Conservation (phyloP, 2,888 invertebrate species). For the Vannuccia rotundouncinata region DNA sequence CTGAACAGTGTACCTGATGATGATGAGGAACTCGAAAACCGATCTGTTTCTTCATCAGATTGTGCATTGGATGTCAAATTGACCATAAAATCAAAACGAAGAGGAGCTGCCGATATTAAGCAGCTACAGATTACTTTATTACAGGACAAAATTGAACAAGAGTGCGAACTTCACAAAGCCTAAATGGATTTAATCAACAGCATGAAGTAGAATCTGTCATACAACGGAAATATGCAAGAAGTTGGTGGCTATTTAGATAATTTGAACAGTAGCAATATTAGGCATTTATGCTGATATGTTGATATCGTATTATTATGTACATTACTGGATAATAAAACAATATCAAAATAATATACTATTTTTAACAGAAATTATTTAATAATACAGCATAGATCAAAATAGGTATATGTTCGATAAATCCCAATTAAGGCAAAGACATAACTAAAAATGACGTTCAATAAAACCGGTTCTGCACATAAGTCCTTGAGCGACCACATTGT, state of each 20-base stretch:
- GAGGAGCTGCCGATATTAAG: slow-evolving; percentile 17
- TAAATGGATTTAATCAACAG: slow-evolving; percentile 27
- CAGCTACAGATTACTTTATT: slow-evolving; percentile 16
- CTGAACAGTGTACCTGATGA: not conserved
- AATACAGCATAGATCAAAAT: slow-evolving; percentile 11
- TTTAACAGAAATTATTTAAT: slow-evolving; percentile 2
- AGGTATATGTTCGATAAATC: slow-evolving; percentile 10
- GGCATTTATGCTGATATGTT: slow-evolving; percentile 18
- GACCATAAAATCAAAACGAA: slow-evolving; percentile 18
- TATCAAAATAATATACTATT: not conserved
- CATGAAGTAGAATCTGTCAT: not conserved
- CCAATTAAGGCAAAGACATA: not conserved
- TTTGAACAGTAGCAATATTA: not conserved
- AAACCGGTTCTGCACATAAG: slow-evolving; percentile 10
- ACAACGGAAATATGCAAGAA: slow-evolving; percentile 11
- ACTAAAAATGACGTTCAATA: slow-evolving; percentile 27
- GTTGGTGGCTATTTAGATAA: slow-evolving; percentile 19
- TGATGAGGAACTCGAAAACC: slow-evolving; percentile 9
- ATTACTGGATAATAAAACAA: not conserved
- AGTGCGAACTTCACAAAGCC: slow-evolving; percentile 10
- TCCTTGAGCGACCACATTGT: slow-evolving; percentile 17
- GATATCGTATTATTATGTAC: not conserved
- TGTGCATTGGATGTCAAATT: slow-evolving; percentile 27
- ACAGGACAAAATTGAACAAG: slow-evolving; percentile 12
- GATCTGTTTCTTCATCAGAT: slow-evolving; percentile 1